Evolutionary conservation across 2,888 invertebrate species (phyloP).

Genomic region (Caenorhabditis japonica): DNA sequence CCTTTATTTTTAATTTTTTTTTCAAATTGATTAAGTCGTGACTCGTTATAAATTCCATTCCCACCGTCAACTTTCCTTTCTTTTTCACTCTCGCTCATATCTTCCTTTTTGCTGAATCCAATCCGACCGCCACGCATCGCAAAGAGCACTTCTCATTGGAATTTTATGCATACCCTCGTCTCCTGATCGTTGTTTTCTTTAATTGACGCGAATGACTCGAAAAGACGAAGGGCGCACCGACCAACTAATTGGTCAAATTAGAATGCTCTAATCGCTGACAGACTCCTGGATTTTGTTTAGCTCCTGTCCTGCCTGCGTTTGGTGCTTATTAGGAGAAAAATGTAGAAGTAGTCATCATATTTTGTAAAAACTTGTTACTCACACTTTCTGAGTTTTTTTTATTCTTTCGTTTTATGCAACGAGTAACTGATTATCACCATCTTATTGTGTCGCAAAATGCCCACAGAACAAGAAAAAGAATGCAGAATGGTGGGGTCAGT

Average conservation of each 20-base stretch:
- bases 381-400: constrained; percentile 10
- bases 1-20: constrained; percentile 47
- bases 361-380: constrained; percentile 17
- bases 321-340: constrained; percentile 35
- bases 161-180: constrained; percentile 6
- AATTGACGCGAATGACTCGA: constrained; percentile 12
- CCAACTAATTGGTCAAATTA: constrained; percentile 52
- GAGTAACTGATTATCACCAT: constrained; percentile 10
- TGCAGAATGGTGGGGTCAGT: too few relatives aligned
- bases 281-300: constrained; percentile 7
- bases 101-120: constrained; percentile 41
- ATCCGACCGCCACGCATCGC: constrained; percentile 12
- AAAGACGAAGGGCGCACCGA: background rate
- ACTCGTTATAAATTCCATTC: constrained; percentile 54
- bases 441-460: background rate
- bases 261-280: constrained; percentile 38
- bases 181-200: constrained; percentile 33
- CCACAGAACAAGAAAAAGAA: background rate
- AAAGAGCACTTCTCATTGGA: constrained; percentile 29
- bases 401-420: constrained; percentile 11
- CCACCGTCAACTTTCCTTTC: constrained; percentile 23
- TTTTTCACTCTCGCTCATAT: constrained; percentile 33
- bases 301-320: constrained; percentile 23
- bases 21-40: constrained; percentile 50
- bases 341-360: constrained; percentile 42